phyloP scores from a whole-genome alignment of 2,797 vertebrate genomes.

The Erpetoichthys calabaricus region DNA sequence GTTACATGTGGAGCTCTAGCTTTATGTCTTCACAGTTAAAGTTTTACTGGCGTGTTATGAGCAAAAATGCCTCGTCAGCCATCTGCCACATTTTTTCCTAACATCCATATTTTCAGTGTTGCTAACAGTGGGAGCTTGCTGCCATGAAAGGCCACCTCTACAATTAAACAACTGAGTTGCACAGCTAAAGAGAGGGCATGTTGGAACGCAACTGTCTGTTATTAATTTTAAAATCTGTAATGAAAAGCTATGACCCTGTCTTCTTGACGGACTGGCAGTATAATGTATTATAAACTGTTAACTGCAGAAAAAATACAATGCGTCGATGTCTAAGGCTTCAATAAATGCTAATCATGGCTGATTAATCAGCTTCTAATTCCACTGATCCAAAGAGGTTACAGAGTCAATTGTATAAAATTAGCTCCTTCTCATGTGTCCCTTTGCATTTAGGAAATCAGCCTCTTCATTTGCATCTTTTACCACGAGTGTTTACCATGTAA shows the following conservation, averaged over 20 bases:
- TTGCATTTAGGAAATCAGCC: slow-evolving; percentile 48
- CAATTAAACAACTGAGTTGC: slow-evolving; percentile 61
- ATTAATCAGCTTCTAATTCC: slow-evolving; percentile 72
- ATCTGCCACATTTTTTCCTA: slow-evolving; percentile 95
- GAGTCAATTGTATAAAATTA: slow-evolving; percentile 68
- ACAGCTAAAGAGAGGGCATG: slow-evolving; percentile 45
- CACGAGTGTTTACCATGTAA: slow-evolving; percentile 38
- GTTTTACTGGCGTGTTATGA: slow-evolving; percentile 99
- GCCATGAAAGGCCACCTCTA: slow-evolving; percentile 75
- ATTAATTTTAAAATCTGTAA: slow-evolving; percentile 65
- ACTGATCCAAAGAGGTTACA: slow-evolving; percentile 68
- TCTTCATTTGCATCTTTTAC: slow-evolving; percentile 46
- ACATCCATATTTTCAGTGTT: slow-evolving; percentile 92
- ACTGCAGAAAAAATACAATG: slow-evolving; percentile 41
- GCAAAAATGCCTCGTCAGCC: slow-evolving; percentile 99
- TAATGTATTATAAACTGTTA: slow-evolving; percentile 57
- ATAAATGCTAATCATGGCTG: slow-evolving; percentile 68
- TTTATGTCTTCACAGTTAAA: slow-evolving; percentile 97
- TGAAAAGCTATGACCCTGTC: slow-evolving; percentile 69
- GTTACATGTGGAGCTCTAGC: slow-evolving; percentile 83
- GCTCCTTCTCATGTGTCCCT: slow-evolving; percentile 49
- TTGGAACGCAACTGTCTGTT: slow-evolving; percentile 50
- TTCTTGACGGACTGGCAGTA: slow-evolving; percentile 60
- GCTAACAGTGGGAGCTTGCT: slow-evolving; percentile 73
- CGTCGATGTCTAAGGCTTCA: slow-evolving; percentile 43